These are phyloP conservation scores for Drosophila rellima DNA, from an alignment of 2,888 invertebrate genomes.

Conservation along the genomic window DNA sequence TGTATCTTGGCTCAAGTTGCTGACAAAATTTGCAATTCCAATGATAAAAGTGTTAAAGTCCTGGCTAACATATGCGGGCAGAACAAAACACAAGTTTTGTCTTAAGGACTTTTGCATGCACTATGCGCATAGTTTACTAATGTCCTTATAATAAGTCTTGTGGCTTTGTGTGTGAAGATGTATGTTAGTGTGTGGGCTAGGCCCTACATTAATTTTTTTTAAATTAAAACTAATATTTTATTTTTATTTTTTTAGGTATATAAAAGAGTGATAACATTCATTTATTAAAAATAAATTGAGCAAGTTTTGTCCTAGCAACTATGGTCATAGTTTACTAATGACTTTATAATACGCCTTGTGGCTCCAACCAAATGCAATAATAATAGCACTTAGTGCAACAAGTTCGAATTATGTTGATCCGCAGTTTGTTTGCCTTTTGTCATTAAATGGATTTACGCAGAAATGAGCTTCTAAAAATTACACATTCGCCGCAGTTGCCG, in stretches of 20 bases:
- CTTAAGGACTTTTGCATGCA: slow-evolving; percentile 22
- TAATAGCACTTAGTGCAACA: slow-evolving; percentile 49
- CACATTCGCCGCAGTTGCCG: slow-evolving; percentile 34
- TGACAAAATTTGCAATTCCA: slow-evolving; percentile 70
- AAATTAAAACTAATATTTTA: too few species aligned
- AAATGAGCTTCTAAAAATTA: slow-evolving; percentile 40
- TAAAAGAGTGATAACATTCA: too few species aligned
- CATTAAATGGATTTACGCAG: slow-evolving; percentile 17
- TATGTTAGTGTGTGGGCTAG: too few species aligned
- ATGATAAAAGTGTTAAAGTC: slow-evolving; percentile 73
- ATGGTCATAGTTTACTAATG: slow-evolving; percentile 34
- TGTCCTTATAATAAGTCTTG: slow-evolving; percentile 45
- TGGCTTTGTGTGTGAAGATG: background rate
- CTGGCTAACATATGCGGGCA: slow-evolving; percentile 37
- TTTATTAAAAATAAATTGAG: too few species aligned
- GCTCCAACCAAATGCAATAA: slow-evolving; percentile 31
- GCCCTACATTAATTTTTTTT: too few species aligned
- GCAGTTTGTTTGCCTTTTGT: slow-evolving; percentile 24
- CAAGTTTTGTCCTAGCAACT: slow-evolving; percentile 3
- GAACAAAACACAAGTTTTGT: slow-evolving; percentile 5
- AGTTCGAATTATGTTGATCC: slow-evolving; percentile 47
- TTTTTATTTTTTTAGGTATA: too few species aligned
- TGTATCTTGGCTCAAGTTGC: slow-evolving; percentile 47
- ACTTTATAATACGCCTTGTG: slow-evolving; percentile 35
- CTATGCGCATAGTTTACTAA: slow-evolving; percentile 29